These are phyloP conservation scores for Nesospiza acunhae DNA, from an alignment of 2,113 vertebrate species.

Conservation along the genomic window DNA sequence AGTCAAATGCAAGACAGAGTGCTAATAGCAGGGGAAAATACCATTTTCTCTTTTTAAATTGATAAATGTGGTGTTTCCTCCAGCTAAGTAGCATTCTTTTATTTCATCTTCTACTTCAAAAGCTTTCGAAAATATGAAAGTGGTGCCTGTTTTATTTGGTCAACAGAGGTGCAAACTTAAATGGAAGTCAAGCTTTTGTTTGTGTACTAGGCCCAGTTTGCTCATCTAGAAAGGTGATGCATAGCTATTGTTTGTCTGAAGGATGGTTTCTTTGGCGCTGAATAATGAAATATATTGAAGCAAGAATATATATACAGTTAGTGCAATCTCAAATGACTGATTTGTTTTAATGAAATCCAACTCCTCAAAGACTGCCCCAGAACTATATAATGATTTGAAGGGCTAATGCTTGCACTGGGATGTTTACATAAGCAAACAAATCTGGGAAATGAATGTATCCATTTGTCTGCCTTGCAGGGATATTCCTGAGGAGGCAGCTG, in stretches of 20 bases:
- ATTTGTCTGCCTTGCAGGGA: slow-evolving; percentile 59
- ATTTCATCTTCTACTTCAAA: background rate
- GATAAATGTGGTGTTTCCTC: background rate
- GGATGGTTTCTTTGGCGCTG: background rate
- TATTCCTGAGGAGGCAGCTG: slow-evolving; percentile 59
- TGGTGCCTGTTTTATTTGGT: background rate
- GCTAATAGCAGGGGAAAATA: background rate
- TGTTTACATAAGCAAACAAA: slow-evolving; percentile 52
- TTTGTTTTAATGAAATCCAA: slow-evolving; percentile 24
- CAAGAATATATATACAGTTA: background rate
- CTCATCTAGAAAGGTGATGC: background rate
- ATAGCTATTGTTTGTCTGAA: background rate
- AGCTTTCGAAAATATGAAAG: background rate
- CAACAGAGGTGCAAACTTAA: background rate
- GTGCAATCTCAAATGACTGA: background rate
- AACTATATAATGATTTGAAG: slow-evolving; percentile 1
- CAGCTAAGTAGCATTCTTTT: background rate
- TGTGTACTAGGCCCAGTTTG: background rate
- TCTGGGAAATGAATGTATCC: slow-evolving; percentile 42
- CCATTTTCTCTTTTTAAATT: background rate
- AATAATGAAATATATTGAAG: background rate
- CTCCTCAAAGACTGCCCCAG: slow-evolving; percentile 1
- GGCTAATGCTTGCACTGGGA: slow-evolving; percentile 35
- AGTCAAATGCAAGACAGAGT: background rate
- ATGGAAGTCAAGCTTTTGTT: background rate